phyloP scores from a whole-genome alignment of 2,113 vertebrate species.

The Tiliqua scincoides region DNA sequence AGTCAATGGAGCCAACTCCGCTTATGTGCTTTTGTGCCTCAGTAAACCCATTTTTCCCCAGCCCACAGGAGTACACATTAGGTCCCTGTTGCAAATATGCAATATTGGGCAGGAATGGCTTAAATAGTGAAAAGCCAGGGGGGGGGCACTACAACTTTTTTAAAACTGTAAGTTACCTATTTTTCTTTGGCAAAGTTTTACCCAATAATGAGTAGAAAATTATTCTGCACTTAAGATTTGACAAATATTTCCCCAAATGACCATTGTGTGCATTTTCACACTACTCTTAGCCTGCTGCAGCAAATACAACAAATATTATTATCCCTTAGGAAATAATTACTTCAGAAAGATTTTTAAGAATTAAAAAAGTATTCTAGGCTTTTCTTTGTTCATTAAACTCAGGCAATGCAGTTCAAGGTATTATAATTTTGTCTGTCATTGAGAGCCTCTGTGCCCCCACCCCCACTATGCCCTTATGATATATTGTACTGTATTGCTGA shows the following conservation, averaged over 20 bases:
- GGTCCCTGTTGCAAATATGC: no score
- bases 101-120: no score
- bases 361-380: neutral
- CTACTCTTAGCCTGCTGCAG: no score
- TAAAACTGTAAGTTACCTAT: neutral
- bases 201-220: neutral
- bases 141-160: neutral
- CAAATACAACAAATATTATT: no score
- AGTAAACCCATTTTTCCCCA: no score
- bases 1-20: neutral
- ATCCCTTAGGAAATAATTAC: neutral
- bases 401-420: neutral
- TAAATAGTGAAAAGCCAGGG: neutral
- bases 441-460: neutral
- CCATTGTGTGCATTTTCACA: no score
- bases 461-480: neutral
- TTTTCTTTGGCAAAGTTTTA: neutral
- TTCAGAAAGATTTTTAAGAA: neutral
- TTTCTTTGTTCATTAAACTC: neutral
- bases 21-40: neutral
- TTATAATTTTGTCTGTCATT: neutral
- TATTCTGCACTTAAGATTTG: slow-evolving; percentile 7
- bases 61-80: no score
- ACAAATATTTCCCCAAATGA: neutral
- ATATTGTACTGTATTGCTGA: neutral